These are phyloP conservation scores for Catonia carolina DNA, from an alignment of 2,888 invertebrate species.

Conservation along the genomic window DNA sequence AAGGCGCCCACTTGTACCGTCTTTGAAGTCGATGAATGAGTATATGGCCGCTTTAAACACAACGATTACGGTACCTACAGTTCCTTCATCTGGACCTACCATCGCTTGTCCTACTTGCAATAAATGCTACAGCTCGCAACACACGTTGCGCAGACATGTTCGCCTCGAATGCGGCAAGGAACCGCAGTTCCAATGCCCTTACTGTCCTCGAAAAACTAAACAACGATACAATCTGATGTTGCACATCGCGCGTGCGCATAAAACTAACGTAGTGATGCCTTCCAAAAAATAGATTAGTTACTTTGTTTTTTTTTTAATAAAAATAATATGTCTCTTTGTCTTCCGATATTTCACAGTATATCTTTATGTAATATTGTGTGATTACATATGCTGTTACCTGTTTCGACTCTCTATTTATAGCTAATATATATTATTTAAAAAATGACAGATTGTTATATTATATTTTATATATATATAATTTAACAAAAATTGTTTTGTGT, in stretches of 20 bases:
- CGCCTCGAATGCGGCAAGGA: slow-evolving; percentile 43
- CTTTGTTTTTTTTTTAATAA: too few species aligned
- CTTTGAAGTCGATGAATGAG: slow-evolving; percentile 17
- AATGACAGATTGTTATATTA: too few species aligned
- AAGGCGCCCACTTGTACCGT: slow-evolving; percentile 17
- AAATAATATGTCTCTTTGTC: too few species aligned
- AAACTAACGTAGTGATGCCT: slow-evolving; percentile 23
- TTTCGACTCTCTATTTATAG: too few species aligned
- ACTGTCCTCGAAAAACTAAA: slow-evolving; percentile 41
- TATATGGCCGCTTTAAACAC: slow-evolving; percentile 18
- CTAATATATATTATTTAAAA: too few species aligned
- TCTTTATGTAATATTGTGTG: too few species aligned
- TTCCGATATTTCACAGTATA: too few species aligned
- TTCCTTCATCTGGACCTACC: not conserved
- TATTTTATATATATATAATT: too few species aligned
- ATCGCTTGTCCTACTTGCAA: slow-evolving; percentile 48
- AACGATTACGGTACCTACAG: slow-evolving; percentile 15
- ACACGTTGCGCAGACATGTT: slow-evolving; percentile 53
- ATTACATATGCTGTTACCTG: too few species aligned
- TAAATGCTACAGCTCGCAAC: slow-evolving; percentile 54
- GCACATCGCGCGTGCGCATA: slow-evolving; percentile 32
- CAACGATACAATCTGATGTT: slow-evolving; percentile 34
- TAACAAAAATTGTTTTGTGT: too few species aligned
- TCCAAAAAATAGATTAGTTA: too few species aligned
- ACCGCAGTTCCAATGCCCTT: slow-evolving; percentile 48